Conservation (phyloP, 2,888 invertebrate species). For the Limenitis camilla region DNA sequence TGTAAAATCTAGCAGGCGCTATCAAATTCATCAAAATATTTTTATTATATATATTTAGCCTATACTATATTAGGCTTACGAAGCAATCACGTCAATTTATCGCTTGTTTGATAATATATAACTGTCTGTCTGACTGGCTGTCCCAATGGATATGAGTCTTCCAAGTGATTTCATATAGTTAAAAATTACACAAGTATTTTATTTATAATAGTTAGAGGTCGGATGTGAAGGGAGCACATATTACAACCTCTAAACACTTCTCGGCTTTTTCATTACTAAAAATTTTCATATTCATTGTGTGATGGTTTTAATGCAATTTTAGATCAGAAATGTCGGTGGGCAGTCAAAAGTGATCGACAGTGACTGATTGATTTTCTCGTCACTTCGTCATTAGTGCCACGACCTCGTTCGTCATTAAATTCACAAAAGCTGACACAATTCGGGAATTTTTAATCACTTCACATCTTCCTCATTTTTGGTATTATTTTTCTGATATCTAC, state of each 20-base stretch:
- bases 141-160: too few species aligned
- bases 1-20: too few species aligned
- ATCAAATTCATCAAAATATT: too few species aligned
- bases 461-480: background rate
- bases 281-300: too few species aligned
- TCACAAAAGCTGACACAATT: conserved; percentile 10
- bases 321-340: conserved; percentile 18
- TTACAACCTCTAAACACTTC: too few species aligned
- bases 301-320: conserved; percentile 9
- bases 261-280: too few species aligned
- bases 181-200: too few species aligned
- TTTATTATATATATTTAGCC: background rate
- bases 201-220: too few species aligned
- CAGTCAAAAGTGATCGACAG: conserved; percentile 23
- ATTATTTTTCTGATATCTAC: background rate
- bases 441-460: conserved; percentile 6
- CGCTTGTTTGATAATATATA: too few species aligned
- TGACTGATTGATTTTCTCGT: conserved; percentile 25
- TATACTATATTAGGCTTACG: background rate
- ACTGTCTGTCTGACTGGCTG: too few species aligned
- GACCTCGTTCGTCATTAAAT: conserved; percentile 20
- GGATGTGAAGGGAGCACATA: too few species aligned
- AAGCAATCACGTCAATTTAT: background rate
- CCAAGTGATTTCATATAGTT: too few species aligned
- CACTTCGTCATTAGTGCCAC: conserved; percentile 19